These are phyloP conservation scores for Microtus pennsylvanicus DNA, from an alignment of 2,113 vertebrate genomes.

Conservation along the genomic window DNA sequence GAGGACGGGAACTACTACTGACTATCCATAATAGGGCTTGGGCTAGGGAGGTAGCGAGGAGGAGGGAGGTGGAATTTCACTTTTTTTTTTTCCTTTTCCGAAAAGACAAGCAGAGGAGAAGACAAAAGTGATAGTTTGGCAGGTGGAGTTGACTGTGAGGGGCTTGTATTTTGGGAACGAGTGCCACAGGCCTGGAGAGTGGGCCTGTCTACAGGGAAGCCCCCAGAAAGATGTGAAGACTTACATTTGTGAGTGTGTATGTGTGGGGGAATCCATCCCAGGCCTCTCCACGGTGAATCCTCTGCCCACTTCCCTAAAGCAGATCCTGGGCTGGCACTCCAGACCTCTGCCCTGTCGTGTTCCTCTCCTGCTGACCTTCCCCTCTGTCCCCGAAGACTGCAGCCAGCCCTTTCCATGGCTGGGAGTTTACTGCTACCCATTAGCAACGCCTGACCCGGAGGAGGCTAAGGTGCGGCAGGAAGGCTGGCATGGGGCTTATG, in stretches of 20 bases:
- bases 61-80: slow-evolving; percentile 13
- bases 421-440: slow-evolving; percentile 12
- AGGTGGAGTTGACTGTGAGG: slow-evolving; percentile 49
- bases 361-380: not conserved
- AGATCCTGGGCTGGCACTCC: not conserved
- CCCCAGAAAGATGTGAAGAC: not conserved
- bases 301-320: not conserved
- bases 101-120: slow-evolving; percentile 44
- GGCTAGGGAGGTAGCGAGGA: not conserved
- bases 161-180: not conserved
- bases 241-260: not conserved
- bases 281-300: not conserved
- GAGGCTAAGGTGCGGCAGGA: not conserved
- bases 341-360: not conserved
- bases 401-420: not conserved
- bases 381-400: slow-evolving; percentile 21
- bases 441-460: slow-evolving; percentile 35
- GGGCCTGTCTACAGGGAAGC: not conserved
- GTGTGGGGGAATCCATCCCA: no score
- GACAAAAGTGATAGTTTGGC: not conserved
- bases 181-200: not conserved
- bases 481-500: slow-evolving; percentile 27
- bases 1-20: not conserved
- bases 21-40: not conserved
- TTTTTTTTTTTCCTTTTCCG: not conserved